These are phyloP conservation scores for Lophura nycthemera DNA, from an alignment of 2,113 vertebrate species.

Conservation along the genomic window DNA sequence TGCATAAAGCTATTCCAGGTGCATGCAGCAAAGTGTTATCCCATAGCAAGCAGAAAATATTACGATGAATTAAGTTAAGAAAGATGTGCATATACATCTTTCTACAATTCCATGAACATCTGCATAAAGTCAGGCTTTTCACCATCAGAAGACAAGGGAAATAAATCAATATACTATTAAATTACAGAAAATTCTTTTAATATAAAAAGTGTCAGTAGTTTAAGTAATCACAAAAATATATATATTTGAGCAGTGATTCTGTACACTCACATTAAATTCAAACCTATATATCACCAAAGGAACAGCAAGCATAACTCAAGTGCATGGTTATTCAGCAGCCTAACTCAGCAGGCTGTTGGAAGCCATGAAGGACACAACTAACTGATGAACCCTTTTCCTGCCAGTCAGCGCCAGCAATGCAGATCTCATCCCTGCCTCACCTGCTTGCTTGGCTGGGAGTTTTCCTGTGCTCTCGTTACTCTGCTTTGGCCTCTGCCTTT, in stretches of 20 bases:
- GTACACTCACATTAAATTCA: neutral
- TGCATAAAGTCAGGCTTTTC: neutral
- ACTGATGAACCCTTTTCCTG: neutral
- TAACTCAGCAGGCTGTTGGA: slow-evolving; percentile 22
- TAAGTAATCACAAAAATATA: neutral
- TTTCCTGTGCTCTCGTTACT: neutral
- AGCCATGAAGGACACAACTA: neutral
- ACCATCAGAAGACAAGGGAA: neutral
- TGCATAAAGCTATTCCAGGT: neutral
- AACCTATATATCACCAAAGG: neutral
- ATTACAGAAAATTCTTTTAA: neutral
- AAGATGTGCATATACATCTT: neutral
- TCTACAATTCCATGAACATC: neutral
- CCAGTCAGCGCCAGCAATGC: neutral
- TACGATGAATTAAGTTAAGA: neutral
- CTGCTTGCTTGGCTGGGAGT: neutral
- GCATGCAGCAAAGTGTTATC: neutral
- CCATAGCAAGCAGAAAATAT: neutral
- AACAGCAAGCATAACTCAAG: slow-evolving; percentile 20
- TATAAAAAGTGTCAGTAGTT: neutral
- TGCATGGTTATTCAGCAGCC: neutral
- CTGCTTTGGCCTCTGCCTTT: neutral
- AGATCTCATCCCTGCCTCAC: neutral
- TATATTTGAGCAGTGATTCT: neutral
- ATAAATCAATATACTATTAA: neutral